A percentile compares a stretch with the other conserved stretches of the same genome.
Evolutionary conservation across 30 jellyfish, hydroid and myxozoan species (phyloP).

Genomic region (Aurelia sp.): DNA sequence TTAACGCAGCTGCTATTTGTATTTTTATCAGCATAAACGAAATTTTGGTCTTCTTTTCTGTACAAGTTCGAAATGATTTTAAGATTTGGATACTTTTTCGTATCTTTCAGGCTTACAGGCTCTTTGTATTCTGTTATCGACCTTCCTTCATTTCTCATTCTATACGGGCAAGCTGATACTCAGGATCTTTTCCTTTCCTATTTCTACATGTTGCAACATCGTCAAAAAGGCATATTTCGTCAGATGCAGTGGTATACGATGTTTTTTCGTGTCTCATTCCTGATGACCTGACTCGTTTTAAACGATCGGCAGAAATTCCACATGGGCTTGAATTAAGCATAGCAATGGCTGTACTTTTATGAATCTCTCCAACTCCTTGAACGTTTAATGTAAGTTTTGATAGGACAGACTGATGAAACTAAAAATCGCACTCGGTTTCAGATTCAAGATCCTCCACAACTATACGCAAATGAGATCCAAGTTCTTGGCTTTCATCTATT

Average conservation of each 20-base stretch:
- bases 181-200: background rate
- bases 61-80: no score
- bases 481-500: no score
- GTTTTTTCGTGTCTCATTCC: background rate
- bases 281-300: conserved; percentile 10
- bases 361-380: no score
- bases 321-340: conserved; percentile 4
- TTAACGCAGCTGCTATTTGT: no score
- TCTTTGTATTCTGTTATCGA: background rate
- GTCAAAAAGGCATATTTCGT: background rate
- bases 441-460: no score
- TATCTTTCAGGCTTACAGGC: background rate
- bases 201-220: background rate
- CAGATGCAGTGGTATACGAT: background rate
- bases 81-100: background rate
- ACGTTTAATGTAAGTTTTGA: no score
- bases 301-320: background rate
- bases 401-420: background rate
- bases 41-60: no score
- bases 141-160: conserved; percentile 11
- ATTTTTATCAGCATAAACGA: no score
- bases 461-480: no score
- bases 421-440: no score
- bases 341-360: background rate
- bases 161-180: background rate